Conservation (phyloP, 1,140 invertebrate species). For the Varroa destructor region DNA sequence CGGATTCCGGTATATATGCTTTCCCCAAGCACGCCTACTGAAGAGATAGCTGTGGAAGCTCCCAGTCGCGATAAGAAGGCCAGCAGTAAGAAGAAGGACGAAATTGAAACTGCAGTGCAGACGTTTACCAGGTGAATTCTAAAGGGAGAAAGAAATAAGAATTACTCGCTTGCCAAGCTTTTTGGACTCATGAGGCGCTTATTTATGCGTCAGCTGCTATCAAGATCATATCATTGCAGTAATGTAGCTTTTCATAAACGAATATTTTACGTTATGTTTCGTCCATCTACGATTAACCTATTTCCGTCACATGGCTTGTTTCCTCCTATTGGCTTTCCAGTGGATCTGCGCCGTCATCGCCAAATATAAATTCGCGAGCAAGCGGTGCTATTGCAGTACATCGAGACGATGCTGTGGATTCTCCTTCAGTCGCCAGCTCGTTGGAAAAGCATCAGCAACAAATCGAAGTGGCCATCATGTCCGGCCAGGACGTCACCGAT, state of each 20-base stretch:
- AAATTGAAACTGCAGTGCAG: constrained; percentile 27
- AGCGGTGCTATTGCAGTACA: constrained; percentile 38
- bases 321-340: constrained; percentile 10
- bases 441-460: too few relatives aligned
- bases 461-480: too few relatives aligned
- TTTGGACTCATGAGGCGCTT: too few relatives aligned
- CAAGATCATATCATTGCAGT: constrained; percentile 2
- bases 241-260: background rate
- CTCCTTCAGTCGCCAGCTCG: too few relatives aligned
- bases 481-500: constrained; percentile 28
- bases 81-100: constrained; percentile 24
- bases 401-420: constrained; percentile 23
- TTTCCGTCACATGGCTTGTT: background rate
- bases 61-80: constrained; percentile 28
- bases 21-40: constrained; percentile 52
- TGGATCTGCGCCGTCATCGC: constrained; percentile 37
- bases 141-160: background rate
- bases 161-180: background rate
- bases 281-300: background rate
- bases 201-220: background rate
- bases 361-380: constrained; percentile 30
- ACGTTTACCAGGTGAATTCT: constrained; percentile 30
- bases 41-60: constrained; percentile 32
- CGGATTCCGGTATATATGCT: constrained; percentile 80
- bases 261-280: too few relatives aligned